Percentiles rank a stretch among this genome's conserved stretches.
phyloP scores from a whole-genome alignment of 2,113 vertebrate species.

The Nycticorax nycticorax region DNA sequence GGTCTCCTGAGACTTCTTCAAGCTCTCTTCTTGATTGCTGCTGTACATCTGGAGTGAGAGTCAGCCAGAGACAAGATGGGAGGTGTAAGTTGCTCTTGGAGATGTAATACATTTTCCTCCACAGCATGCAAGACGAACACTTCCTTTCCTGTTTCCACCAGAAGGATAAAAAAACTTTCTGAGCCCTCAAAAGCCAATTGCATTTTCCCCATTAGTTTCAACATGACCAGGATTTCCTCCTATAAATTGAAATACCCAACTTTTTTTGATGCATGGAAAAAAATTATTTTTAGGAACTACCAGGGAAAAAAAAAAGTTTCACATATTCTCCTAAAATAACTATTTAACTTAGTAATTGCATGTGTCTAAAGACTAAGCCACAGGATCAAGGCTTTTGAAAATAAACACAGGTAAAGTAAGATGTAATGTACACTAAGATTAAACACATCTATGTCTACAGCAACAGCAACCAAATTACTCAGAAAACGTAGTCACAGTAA shows the following conservation, averaged over 20 bases:
- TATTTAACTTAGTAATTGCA: neutral
- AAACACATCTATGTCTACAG: neutral
- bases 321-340: neutral
- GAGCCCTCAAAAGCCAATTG: neutral
- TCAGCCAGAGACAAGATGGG: slow-evolving; percentile 40
- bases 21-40: slow-evolving; percentile 44
- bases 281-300: neutral
- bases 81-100: slow-evolving; percentile 31
- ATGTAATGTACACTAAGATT: neutral
- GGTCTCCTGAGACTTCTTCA: slow-evolving; percentile 26
- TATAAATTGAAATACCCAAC: neutral
- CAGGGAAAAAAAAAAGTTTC: neutral
- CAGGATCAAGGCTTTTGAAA: neutral
- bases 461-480: neutral
- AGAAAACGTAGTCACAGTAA: neutral
- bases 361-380: neutral
- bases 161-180: neutral
- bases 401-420: neutral
- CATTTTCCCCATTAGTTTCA: neutral
- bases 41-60: slow-evolving; percentile 47
- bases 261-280: neutral
- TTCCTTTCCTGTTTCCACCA: neutral
- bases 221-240: neutral
- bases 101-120: neutral
- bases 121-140: neutral